phyloP scores from a whole-genome alignment of 2,113 vertebrate species.

The Rhodinocichla rosea region DNA sequence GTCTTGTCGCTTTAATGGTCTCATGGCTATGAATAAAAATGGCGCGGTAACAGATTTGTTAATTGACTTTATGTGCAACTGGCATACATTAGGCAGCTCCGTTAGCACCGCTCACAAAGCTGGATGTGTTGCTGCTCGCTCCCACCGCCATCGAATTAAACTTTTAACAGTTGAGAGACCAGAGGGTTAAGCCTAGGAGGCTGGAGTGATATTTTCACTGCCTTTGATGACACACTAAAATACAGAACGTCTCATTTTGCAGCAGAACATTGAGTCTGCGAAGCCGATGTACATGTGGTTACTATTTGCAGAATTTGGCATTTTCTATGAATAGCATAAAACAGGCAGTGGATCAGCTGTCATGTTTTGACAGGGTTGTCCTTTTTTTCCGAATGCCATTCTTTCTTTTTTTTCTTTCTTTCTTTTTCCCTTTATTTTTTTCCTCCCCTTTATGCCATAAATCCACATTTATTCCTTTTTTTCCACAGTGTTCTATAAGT shows the following conservation, averaged over 20 bases:
- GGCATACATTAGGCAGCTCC: slow-evolving; percentile 37
- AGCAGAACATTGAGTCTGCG: slow-evolving; percentile 67
- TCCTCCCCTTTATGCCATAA: slow-evolving; percentile 8
- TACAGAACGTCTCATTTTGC: slow-evolving; percentile 70
- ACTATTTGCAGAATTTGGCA: slow-evolving; percentile 81
- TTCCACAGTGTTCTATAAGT: not conserved
- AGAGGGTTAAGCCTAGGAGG: slow-evolving; percentile 70
- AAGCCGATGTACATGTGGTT: slow-evolving; percentile 72
- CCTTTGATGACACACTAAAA: slow-evolving; percentile 74
- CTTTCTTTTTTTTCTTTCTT: not conserved
- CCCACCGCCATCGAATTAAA: slow-evolving; percentile 34
- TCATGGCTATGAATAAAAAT: slow-evolving; percentile 67
- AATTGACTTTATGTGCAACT: slow-evolving; percentile 50
- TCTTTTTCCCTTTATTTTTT: not conserved
- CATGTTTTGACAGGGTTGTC: slow-evolving; percentile 79
- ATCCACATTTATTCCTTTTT: not conserved
- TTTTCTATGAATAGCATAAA: slow-evolving; percentile 79
- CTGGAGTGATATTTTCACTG: slow-evolving; percentile 69
- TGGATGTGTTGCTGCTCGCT: slow-evolving; percentile 15
- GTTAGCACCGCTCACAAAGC: slow-evolving; percentile 17
- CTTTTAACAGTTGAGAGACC: slow-evolving; percentile 55
- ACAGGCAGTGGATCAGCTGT: slow-evolving; percentile 72
- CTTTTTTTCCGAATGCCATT: slow-evolving; percentile 73
- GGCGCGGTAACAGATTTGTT: slow-evolving; percentile 65
- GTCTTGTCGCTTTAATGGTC: slow-evolving; percentile 59